A percentile compares a stretch with the other conserved stretches of the same genome.
Conservation (phyloP, 2,888 invertebrate species). For the Bugulina stolonifera region DNA sequence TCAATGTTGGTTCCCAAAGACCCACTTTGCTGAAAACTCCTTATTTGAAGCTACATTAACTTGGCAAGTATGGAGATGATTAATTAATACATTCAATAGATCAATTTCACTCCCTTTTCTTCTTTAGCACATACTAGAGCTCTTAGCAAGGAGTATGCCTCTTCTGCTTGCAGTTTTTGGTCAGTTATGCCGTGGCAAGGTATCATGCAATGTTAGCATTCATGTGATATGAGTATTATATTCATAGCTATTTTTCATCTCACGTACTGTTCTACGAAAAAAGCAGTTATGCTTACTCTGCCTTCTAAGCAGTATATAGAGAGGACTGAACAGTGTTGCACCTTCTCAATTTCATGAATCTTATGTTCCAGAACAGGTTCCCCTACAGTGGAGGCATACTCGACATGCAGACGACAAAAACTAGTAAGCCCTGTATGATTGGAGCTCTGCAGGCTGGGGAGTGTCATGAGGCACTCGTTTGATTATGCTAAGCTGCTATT, state of each 20-base stretch:
- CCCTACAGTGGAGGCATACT: not conserved
- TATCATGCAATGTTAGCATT: not conserved
- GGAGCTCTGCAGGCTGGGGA: not conserved
- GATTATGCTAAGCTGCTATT: not conserved
- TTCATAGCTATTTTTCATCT: not conserved
- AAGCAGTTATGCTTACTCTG: not conserved
- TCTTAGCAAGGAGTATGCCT: not conserved
- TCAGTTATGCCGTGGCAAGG: not conserved
- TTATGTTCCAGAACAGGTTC: not conserved
- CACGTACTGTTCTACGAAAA: not conserved
- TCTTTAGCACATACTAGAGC: slow-evolving; percentile 1
- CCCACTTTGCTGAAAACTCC: no score
- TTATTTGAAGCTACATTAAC: no score
- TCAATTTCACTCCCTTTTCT: no score
- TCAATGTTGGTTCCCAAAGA: no score
- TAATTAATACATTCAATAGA: no score
- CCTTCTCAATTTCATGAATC: not conserved
- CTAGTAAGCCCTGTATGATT: not conserved
- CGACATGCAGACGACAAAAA: not conserved
- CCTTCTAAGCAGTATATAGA: not conserved
- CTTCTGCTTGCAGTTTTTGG: not conserved
- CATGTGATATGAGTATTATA: not conserved
- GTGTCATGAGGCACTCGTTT: not conserved
- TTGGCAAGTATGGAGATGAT: no score
- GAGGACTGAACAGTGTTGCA: not conserved